Base-by-base conservation (phyloP, 2,888 invertebrate genomes). In the Stictocephala bisonia region DNA sequence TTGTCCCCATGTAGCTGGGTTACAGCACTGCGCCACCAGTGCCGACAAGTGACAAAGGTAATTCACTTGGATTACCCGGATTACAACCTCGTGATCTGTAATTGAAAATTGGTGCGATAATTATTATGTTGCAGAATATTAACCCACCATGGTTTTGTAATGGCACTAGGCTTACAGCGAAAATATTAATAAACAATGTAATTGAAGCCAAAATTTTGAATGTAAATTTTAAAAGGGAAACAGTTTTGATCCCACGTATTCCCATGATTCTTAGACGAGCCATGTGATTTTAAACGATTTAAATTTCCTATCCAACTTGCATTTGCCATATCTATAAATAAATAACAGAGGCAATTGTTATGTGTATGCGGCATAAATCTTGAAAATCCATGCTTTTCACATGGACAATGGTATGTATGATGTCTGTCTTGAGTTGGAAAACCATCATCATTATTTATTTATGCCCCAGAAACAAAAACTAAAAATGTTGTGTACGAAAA, bases 341-440 rank as follows among this genome's bases (percentile, higher is more conserved):
- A 78, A 60, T 69, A 76, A 22, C 77, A 77, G 71, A 73, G 75
- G 27, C 72, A 78, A 76, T 64, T 75, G n/a, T 67, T 78, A 67
- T 68, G 56, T 44, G 58, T 76, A 69, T 70, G 68, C 48, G 76
- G 76, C 53, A 24, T 78, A 29, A 68, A 78, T 73, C 50, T 78
- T 31, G 67, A 68, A 56, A 71, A 74, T 68, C 67, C 48, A 3
- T 74, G 72, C 41, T 78, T 77, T 67, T 75, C 70, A 29, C 69
- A 74, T 71, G 75, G 72, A 18, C 74, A 77, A 70, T 27, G 77
- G 31, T 77, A 77, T 66, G 77, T 74, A 15, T 69, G 68, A 40
- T 75, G 18, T 70, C 66, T n/a, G n/a, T n/a, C 72, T 26, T 41
- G 72, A 29, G 74, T 70, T n/a, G 26, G 18, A 53, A 26, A 53